Evolutionary conservation across 2,797 vertebrate species (phyloP).

Genomic region (Muraenolepis orangiensis): DNA sequence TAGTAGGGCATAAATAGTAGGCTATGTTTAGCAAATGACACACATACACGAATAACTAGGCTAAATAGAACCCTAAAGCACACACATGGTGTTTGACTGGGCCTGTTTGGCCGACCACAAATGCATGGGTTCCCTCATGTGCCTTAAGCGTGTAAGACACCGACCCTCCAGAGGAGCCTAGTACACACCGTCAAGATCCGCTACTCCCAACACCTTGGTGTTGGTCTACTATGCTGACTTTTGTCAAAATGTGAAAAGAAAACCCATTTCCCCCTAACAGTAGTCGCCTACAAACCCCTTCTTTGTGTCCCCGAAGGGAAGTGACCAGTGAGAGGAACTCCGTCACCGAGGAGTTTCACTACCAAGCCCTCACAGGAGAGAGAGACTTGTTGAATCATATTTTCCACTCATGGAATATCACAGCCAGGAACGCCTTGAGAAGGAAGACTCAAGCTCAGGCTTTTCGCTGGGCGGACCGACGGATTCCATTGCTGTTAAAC

Average conservation of each 20-base stretch:
- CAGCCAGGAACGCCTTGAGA: constrained; percentile 13
- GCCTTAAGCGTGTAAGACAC: no score
- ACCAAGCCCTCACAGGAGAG: constrained; percentile 56
- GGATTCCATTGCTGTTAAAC: not conserved
- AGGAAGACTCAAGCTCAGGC: not conserved
- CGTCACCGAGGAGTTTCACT: constrained; percentile 43
- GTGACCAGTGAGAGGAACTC: not conserved
- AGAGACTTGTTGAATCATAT: constrained; percentile 64
- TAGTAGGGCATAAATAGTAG: not conserved
- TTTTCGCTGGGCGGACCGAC: not conserved
- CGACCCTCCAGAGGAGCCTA: no score
- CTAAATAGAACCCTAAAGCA: not conserved
- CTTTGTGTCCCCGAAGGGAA: not conserved
- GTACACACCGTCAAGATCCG: no score
- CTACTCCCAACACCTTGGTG: not conserved
- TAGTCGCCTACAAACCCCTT: not conserved
- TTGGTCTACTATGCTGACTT: not conserved
- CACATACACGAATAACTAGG: not conserved
- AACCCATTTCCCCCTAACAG: not conserved
- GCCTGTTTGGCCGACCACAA: not conserved
- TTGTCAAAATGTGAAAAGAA: not conserved
- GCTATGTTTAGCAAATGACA: not conserved
- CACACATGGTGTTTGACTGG: not conserved
- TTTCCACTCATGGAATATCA: constrained; percentile 66
- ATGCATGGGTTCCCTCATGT: not conserved